Evolutionary conservation across 2,797 vertebrate species (phyloP).

Genomic region (Rhincodon typus): DNA sequence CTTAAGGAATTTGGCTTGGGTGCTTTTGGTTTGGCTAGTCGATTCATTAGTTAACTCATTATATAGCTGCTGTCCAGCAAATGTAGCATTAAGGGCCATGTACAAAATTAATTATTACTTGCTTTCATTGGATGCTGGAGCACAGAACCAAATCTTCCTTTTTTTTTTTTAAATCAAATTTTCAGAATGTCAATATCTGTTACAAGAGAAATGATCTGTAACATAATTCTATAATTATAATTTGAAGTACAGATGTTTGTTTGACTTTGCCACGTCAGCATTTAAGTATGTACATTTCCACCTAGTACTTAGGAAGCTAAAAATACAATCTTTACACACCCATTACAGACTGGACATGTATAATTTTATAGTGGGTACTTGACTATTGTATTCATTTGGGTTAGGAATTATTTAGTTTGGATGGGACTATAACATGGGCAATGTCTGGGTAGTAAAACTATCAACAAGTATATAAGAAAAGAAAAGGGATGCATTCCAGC

Average conservation of each 20-base stretch:
- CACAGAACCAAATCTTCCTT: neutral
- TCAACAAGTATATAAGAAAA: neutral
- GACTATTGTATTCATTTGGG: conserved; percentile 18
- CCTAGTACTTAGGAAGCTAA: conserved; percentile 23
- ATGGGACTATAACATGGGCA: neutral
- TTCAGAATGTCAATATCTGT: neutral
- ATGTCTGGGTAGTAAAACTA: neutral
- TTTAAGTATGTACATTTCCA: conserved; percentile 10
- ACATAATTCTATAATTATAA: conserved; percentile 1
- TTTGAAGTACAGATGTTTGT: neutral
- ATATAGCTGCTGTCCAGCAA: neutral
- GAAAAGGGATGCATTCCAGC: neutral
- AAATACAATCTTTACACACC: conserved; percentile 34
- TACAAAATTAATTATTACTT: neutral
- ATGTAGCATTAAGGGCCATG: no score
- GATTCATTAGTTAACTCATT: neutral
- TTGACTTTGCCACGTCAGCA: conserved; percentile 17
- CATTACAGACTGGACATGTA: conserved; percentile 3
- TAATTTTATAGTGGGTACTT: conserved; percentile 20
- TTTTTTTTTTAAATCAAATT: neutral
- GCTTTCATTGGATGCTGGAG: neutral
- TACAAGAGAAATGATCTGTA: conserved; percentile 7
- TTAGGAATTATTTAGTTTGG: conserved; percentile 23
- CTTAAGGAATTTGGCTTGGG: neutral
- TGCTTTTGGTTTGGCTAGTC: neutral